Conservation (phyloP, 1,140 invertebrate genomes). For the Sweltsa coloradensis region DNA sequence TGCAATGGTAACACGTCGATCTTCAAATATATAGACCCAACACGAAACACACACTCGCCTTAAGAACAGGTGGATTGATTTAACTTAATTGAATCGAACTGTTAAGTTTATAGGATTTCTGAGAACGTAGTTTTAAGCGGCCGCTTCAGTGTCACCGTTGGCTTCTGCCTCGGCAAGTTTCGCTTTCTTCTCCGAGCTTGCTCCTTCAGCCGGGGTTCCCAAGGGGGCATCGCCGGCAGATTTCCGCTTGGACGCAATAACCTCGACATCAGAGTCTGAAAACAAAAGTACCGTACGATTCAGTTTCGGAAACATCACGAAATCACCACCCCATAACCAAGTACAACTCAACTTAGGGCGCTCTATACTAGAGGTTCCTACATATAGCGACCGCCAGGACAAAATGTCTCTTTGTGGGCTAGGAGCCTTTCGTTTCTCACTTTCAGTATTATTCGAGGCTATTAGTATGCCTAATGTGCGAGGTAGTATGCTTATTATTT, state of each 20-base stretch:
- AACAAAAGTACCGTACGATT: conserved; percentile 13
- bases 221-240: conserved; percentile 43
- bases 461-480: no score
- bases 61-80: conserved; percentile 10
- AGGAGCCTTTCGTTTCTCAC: background rate
- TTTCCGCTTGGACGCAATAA: conserved; percentile 52
- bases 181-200: conserved; percentile 56
- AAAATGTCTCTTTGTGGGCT: background rate
- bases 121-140: conserved; percentile 10
- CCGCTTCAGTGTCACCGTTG: conserved; percentile 42
- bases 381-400: no score
- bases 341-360: background rate
- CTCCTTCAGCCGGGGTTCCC: conserved; percentile 36
- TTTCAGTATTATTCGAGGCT: background rate
- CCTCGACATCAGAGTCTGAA: conserved; percentile 22
- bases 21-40: conserved; percentile 12
- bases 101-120: conserved; percentile 3
- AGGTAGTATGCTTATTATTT: no score
- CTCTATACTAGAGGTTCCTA: no score
- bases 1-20: conserved; percentile 7
- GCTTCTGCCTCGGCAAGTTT: conserved; percentile 46
- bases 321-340: no score
- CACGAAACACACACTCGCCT: conserved; percentile 12
- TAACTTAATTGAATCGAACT: conserved; percentile 10
- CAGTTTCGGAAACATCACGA: background rate